Conservation (phyloP, 2,797 vertebrate species). For the Cottoperca gobio region DNA sequence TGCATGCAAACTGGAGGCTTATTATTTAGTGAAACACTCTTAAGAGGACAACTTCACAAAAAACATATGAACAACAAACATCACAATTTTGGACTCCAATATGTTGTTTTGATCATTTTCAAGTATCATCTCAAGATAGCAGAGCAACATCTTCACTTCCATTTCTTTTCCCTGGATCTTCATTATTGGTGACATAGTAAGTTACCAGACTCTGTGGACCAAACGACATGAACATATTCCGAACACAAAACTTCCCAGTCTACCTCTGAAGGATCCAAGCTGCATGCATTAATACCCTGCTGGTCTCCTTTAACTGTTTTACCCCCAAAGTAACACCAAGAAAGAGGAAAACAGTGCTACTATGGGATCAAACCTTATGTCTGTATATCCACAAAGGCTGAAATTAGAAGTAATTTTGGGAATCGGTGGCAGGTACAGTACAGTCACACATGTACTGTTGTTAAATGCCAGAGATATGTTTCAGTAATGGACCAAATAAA, state of each 20-base stretch:
- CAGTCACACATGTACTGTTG: constrained; percentile 10
- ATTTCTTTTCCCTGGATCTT: constrained; percentile 31
- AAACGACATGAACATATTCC: constrained; percentile 7
- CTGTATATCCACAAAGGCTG: neutral
- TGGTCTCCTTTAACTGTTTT: constrained; percentile 1
- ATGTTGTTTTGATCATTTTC: constrained; percentile 73
- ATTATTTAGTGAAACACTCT: constrained; percentile 38
- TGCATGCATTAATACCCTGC: constrained; percentile 20
- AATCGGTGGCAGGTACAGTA: neutral
- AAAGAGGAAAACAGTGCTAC: neutral
- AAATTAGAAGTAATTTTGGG: neutral
- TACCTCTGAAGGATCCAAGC: neutral
- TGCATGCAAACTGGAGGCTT: constrained; percentile 56
- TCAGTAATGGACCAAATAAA: constrained; percentile 23
- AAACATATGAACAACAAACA: constrained; percentile 15
- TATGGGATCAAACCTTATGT: neutral
- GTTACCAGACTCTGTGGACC: constrained; percentile 20
- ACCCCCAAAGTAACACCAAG: neutral
- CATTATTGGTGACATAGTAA: constrained; percentile 8
- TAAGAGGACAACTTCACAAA: constrained; percentile 48
- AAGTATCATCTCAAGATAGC: constrained; percentile 66
- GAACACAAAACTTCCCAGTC: constrained; percentile 13
- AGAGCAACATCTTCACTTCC: constrained; percentile 34
- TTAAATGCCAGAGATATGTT: constrained; percentile 22
- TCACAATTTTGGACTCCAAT: constrained; percentile 35